Evolutionary conservation across 2,113 vertebrate species (phyloP).

Genomic region (Pseudolaguvia tuberculata): DNA sequence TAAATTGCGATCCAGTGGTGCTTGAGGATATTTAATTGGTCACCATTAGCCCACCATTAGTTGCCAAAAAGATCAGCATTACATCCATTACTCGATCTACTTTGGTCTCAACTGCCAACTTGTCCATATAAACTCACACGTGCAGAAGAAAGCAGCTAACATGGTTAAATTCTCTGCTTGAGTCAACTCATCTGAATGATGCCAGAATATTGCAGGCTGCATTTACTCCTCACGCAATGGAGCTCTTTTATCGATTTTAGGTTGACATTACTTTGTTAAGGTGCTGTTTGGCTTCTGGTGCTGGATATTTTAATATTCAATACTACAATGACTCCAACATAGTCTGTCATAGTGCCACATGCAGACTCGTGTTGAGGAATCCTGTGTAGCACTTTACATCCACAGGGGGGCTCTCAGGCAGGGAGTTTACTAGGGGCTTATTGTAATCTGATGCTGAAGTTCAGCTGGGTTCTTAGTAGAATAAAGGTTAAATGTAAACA

Average conservation of each 20-base stretch:
- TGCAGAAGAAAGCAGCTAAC: conserved; percentile 16
- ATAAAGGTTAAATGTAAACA: neutral
- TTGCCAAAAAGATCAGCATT: neutral
- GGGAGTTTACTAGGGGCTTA: conserved; percentile 4
- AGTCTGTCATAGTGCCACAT: conserved; percentile 15
- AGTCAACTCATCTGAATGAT: conserved; percentile 24
- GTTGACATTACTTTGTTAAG: conserved; percentile 44
- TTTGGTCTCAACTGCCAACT: neutral
- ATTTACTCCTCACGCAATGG: conserved; percentile 37
- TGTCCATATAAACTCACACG: neutral
- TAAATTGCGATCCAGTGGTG: neutral
- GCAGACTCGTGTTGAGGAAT: neutral
- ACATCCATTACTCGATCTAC: neutral
- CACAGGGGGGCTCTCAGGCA: conserved; percentile 23
- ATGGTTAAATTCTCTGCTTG: conserved; percentile 28
- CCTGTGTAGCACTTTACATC: conserved; percentile 9
- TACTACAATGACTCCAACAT: conserved; percentile 25
- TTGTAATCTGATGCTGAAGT: conserved; percentile 17
- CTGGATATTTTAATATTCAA: conserved; percentile 36
- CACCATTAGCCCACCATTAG: neutral
- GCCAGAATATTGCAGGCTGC: conserved; percentile 41
- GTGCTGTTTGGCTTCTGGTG: conserved; percentile 36
- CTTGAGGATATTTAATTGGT: neutral
- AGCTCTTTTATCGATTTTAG: conserved; percentile 40
- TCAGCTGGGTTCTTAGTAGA: neutral